These are phyloP conservation scores for Corapipo altera DNA, from an alignment of 2,113 vertebrate species.

Conservation along the genomic window DNA sequence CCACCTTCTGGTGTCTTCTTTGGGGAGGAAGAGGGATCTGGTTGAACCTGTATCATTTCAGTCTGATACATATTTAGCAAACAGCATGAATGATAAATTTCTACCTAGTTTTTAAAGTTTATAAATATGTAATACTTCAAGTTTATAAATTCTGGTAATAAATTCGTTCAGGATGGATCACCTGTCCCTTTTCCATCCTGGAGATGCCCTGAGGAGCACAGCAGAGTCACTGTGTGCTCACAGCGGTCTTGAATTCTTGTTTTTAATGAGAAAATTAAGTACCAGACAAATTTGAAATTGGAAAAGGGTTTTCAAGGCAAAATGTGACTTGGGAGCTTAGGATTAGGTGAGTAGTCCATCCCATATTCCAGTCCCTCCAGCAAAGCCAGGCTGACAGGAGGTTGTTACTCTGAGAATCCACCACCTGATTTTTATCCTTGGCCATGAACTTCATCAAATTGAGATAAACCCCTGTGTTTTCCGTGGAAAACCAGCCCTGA, in stretches of 20 bases:
- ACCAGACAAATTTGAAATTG: background rate
- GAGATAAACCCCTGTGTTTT: background rate
- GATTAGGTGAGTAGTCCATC: background rate
- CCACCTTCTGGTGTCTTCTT: background rate
- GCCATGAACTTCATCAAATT: accelerated
- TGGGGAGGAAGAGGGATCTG: background rate
- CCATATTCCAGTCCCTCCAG: background rate
- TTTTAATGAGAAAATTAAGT: background rate
- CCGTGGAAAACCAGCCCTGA: background rate
- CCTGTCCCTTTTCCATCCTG: background rate
- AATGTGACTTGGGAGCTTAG: background rate
- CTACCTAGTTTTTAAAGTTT: background rate
- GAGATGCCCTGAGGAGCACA: background rate
- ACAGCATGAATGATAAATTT: background rate
- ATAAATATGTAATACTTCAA: no score
- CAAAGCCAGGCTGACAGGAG: background rate
- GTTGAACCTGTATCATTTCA: accelerated
- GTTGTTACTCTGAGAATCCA: background rate
- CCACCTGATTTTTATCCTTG: background rate
- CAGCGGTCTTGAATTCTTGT: background rate
- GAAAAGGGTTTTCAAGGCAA: background rate
- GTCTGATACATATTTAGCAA: background rate
- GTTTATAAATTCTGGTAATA: background rate
- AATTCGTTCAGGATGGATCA: background rate
- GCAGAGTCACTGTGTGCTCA: background rate